Evolutionary conservation across 1,140 invertebrate species (phyloP), one percentile per base, ranked within the genome.

Genomic region (Magallana gigas): DNA sequence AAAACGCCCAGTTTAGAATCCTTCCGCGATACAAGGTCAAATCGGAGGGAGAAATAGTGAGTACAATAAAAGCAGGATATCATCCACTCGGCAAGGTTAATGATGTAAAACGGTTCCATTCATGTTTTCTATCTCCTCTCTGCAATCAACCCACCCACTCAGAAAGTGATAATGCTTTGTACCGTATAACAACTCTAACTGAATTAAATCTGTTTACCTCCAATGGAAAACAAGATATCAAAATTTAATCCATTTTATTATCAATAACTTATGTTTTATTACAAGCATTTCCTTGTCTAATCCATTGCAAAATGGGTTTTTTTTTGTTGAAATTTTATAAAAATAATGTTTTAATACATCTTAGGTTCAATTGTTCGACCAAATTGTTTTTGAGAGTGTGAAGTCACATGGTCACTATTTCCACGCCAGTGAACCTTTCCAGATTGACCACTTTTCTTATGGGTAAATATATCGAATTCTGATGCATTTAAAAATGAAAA

Each of bases 11-110:
- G 87, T 95, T 95, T 88, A 90, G 93, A 81, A 94, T 95, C 29
- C 83, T 95, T 64, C 94, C 94, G 4, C 87, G 94, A 16, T 95
- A 95, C 90, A 95, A 95, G 92, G 94, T 95, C 14, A 95, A 95
- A 90, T 94, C 94, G 8, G 94, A 95, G 89, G 94, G 94, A 71
- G 94, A 95, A 93, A 93, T 94, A 91, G 94, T 95, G 92, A 92
- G 94, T 92, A 9, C 29, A 84, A 18, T 29, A 58, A 36, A 12
- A 81, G 12, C 23, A 7, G 18, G 14, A 29, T 16, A 23, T 56
- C 12, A 56, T 71, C 9, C 58, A 83, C 48, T 56, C 48, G 8
- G 0, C 18, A 12, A 23, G 23, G 36, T 7, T 36, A 80, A 23
- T 80, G 8, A 62, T 62, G 60, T 62, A 62, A 6, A 62, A 62